Evolutionary conservation across 2,797 vertebrate species (phyloP).

Genomic region (Pseudomugil tenellus): DNA sequence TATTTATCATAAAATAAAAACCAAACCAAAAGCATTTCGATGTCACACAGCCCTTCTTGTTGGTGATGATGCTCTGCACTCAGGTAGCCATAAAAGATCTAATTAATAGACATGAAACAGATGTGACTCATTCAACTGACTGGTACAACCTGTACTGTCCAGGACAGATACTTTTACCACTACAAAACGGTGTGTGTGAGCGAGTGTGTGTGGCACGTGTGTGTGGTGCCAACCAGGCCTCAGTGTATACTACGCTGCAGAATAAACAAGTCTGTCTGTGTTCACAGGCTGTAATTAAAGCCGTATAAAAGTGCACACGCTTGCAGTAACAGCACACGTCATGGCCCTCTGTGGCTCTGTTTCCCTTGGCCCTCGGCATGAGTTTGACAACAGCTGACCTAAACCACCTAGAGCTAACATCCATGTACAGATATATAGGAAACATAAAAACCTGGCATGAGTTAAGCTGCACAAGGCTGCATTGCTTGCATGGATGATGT

Average conservation of each 20-base stretch:
- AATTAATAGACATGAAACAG: constrained; percentile 56
- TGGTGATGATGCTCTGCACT: constrained; percentile 42
- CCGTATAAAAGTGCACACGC: constrained; percentile 78
- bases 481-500: constrained; percentile 10
- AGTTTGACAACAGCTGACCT: constrained; percentile 67
- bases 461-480: constrained; percentile 16
- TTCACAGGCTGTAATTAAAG: constrained; percentile 79
- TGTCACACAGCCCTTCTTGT: constrained; percentile 21
- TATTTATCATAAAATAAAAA: constrained; percentile 31
- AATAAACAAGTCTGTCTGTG: constrained; percentile 81
- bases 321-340: constrained; percentile 73
- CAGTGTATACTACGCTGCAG: constrained; percentile 68
- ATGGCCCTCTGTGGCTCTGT: constrained; percentile 58
- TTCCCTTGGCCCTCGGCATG: constrained; percentile 60
- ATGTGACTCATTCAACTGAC: constrained; percentile 65
- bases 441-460: constrained; percentile 38
- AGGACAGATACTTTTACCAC: constrained; percentile 68
- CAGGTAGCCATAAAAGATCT: constrained; percentile 55
- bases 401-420: constrained; percentile 51
- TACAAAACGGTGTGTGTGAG: constrained; percentile 49
- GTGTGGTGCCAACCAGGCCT: constrained; percentile 73
- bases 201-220: constrained; percentile 60
- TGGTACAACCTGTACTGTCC: constrained; percentile 65
- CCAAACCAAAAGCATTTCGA: constrained; percentile 30
- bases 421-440: constrained; percentile 43